Percentiles rank a stretch among this genome's conserved stretches.
phyloP scores from a whole-genome alignment of 1,140 invertebrate genomes.

The Diplogasteroides magnus region DNA sequence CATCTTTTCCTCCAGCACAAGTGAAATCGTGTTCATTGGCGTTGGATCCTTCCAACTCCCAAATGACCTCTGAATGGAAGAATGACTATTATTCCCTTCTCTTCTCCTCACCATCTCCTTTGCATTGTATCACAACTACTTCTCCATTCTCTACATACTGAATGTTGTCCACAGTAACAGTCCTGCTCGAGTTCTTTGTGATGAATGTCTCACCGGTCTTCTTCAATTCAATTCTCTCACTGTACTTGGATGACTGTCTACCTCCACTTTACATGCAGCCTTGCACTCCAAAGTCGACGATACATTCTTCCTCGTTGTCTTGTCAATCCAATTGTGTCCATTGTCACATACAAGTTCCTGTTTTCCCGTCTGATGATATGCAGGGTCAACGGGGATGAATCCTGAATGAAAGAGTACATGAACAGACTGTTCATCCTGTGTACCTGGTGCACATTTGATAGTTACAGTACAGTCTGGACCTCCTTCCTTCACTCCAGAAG shows the following conservation, averaged over 20 bases:
- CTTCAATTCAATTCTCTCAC: too few species aligned
- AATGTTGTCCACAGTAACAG: neutral
- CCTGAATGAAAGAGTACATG: neutral
- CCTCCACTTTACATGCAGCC: neutral
- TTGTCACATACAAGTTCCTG: neutral
- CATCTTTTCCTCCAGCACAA: neutral
- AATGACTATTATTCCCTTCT: neutral
- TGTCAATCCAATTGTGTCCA: neutral
- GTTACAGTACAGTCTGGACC: neutral
- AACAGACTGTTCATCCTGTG: neutral
- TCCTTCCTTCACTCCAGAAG: neutral
- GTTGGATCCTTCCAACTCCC: neutral
- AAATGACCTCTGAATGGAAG: neutral
- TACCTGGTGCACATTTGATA: neutral
- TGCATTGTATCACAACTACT: neutral
- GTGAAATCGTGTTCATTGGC: neutral
- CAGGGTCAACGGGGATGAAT: neutral
- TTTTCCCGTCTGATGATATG: neutral
- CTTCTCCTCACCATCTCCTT: neutral
- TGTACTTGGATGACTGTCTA: neutral
- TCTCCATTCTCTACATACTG: neutral
- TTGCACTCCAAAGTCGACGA: neutral
- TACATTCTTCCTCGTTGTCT: neutral
- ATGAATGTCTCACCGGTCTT: too few species aligned
- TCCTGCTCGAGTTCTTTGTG: neutral